These are phyloP conservation scores for Dasypus novemcinctus DNA, from an alignment of 2,113 vertebrate species.

Conservation along the genomic window DNA sequence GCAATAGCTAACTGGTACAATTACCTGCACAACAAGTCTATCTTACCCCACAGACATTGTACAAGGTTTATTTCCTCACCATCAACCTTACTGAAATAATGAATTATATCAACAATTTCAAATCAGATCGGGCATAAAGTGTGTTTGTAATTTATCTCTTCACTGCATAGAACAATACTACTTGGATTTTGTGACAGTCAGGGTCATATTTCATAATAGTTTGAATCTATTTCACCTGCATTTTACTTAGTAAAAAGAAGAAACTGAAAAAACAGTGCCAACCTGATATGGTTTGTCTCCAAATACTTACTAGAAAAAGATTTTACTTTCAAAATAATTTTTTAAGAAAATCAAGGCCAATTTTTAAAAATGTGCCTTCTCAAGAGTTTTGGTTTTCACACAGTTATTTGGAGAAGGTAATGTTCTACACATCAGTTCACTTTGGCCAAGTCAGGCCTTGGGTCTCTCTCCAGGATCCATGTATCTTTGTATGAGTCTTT, in stretches of 20 bases:
- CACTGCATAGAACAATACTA: neutral
- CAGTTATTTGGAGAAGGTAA: neutral
- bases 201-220: neutral
- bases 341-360: neutral
- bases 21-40: neutral
- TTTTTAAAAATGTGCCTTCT: neutral
- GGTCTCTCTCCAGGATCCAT: neutral
- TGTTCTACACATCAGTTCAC: rapidly evolving
- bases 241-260: neutral
- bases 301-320: neutral
- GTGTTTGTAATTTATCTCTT: neutral
- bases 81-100: neutral
- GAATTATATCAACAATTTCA: neutral
- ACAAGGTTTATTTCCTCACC: neutral
- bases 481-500: neutral
- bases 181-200: neutral
- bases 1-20: neutral
- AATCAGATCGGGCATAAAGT: neutral
- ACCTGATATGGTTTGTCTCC: neutral
- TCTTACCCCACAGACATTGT: neutral
- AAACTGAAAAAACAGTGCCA: neutral
- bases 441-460: neutral
- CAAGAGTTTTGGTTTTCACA: neutral
- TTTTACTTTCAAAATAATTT: neutral
- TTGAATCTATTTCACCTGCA: neutral